A percentile compares a stretch with the other conserved stretches of the same genome.
Conservation (phyloP, 1,140 invertebrate genomes). For the Micrasema minimum region DNA sequence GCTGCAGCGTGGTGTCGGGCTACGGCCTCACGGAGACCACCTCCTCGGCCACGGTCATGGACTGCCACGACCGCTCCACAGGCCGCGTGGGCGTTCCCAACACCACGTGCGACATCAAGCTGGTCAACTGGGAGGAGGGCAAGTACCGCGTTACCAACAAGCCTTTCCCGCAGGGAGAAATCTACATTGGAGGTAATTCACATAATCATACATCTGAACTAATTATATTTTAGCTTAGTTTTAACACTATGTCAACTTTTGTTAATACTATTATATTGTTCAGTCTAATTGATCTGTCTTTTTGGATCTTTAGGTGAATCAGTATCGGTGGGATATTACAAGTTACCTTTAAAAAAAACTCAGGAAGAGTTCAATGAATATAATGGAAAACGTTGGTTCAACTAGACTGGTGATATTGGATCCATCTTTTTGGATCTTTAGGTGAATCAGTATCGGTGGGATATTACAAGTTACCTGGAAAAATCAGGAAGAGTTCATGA, state of each 20-base stretch:
- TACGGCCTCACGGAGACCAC: slow-evolving; percentile 98
- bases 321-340: slow-evolving; percentile 94
- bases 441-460: slow-evolving; percentile 92
- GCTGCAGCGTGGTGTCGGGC: slow-evolving; percentile 90
- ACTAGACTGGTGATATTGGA: slow-evolving; percentile 96
- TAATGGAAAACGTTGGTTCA: slow-evolving; percentile 85
- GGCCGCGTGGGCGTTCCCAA: slow-evolving; percentile 93
- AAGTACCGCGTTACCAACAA: slow-evolving; percentile 90
- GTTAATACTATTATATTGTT: too few species aligned
- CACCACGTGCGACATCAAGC: slow-evolving; percentile 84
- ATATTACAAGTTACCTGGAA: slow-evolving; percentile 92
- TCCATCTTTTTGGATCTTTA: slow-evolving; percentile 5
- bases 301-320: slow-evolving; percentile 74
- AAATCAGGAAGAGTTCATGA: slow-evolving; percentile 91
- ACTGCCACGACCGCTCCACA: slow-evolving; percentile 69
- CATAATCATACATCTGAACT: neutral
- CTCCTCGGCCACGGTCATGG: slow-evolving; percentile 91
- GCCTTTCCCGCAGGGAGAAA: slow-evolving; percentile 91
- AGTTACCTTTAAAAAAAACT: slow-evolving; percentile 86
- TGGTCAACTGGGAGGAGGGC: slow-evolving; percentile 97
- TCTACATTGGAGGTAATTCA: slow-evolving; percentile 81
- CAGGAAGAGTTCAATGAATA: slow-evolving; percentile 88
- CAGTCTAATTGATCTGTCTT: too few species aligned
- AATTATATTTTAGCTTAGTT: too few species aligned
- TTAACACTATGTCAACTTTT: too few species aligned